These are phyloP conservation scores for Syngnathus scovelli DNA, from an alignment of 2,113 vertebrate genomes.

Conservation along the genomic window DNA sequence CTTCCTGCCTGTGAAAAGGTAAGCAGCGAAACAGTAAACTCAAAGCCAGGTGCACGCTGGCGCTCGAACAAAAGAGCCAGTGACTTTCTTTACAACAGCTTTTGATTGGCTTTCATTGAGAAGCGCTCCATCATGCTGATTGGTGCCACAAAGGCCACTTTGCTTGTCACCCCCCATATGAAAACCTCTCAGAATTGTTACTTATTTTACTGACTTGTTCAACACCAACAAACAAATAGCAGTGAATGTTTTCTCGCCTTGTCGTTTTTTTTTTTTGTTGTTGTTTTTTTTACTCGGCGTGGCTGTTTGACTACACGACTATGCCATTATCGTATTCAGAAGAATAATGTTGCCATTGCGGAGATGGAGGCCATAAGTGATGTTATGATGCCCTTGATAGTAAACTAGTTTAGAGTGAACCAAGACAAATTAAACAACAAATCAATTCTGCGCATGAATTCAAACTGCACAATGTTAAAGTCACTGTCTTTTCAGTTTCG, in stretches of 20 bases:
- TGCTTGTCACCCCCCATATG: conserved; percentile 18
- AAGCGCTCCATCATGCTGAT: conserved; percentile 26
- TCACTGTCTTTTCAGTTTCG: too few species aligned
- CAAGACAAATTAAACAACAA: not conserved
- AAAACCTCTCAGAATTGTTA: conserved; percentile 19
- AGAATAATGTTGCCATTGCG: not conserved
- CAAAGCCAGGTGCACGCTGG: conserved; percentile 52
- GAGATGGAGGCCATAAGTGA: not conserved
- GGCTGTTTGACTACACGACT: not conserved
- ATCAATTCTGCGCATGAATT: too few species aligned
- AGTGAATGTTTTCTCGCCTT: conserved; percentile 7
- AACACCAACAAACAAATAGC: not conserved
- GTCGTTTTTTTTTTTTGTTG: too few species aligned
- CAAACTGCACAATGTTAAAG: too few species aligned
- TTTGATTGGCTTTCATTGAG: conserved; percentile 52
- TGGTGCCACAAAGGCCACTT: conserved; percentile 33
- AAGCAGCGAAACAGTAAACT: conserved; percentile 32
- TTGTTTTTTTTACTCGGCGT: not conserved
- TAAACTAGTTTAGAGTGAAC: not conserved
- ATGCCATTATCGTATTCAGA: not conserved
- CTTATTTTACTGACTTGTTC: conserved; percentile 27
- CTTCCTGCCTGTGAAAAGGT: conserved; percentile 54
- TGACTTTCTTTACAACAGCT: conserved; percentile 52
- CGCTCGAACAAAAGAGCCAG: conserved; percentile 45
- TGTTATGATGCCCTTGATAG: not conserved